Evolutionary conservation across 1,140 invertebrate genomes (phyloP), one percentile per base, ranked within the genome.

Genomic region (Calliopsis andreniformis): DNA sequence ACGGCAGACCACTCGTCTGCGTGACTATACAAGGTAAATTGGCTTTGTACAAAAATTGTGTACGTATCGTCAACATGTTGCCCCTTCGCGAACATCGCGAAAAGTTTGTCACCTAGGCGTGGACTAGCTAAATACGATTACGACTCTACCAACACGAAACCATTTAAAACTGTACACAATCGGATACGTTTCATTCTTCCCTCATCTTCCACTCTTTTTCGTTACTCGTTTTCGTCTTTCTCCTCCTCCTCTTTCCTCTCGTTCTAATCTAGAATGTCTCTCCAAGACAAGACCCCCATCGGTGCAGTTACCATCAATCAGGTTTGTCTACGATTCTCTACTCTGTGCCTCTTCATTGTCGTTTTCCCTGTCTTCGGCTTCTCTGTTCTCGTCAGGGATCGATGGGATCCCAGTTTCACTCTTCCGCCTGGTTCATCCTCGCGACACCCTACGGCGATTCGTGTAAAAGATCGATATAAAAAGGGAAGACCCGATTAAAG

Each of bases 81-180:
- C 70, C 49, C 47, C 43, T 51, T 30, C 43, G 49, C 69, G 43
- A 82, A 81, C 42, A 45, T 80, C 20, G 42, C 53, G 61, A 63
- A 62, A 69, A 20, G 53, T 66, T 76, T 47, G 66, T 87, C 59
- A 73, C 79, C 82, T 81, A 85, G 87, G 84, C 78, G 76, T 89
- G 79, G 89, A 91, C 89, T 91, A 90, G 87, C 85, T 90, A 89
- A 58, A 89, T 85, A 84, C 86, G 81, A 89, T 86, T 88, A 89
- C 79, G 77, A 84, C 84, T 83, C 87, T 89, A 87, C 80, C 81
- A 64, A 87, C 83, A 85, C 82, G 84, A 87, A 87, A 87, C 55
- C 56, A 64, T 82, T 82, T 80, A 76, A 85, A 78, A 85, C 81
- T n/a, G 79, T 85, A 71, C 85, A 88, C 78, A 86, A 73, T 86